Conservation (phyloP, 2,797 vertebrate genomes). For the Uromys caudimaculatus region DNA sequence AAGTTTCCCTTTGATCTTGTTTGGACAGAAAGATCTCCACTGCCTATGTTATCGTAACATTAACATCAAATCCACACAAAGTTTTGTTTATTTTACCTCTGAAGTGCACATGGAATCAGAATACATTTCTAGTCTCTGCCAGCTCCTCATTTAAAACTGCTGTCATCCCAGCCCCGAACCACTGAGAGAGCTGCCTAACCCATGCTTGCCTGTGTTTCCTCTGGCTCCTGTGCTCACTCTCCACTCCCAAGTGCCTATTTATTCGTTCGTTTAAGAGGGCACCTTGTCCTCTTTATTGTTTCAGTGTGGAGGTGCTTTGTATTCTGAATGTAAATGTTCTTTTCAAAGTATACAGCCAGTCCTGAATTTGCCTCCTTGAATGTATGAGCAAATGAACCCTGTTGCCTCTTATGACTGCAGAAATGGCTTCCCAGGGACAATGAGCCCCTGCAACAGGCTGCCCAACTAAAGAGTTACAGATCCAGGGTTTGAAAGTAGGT, state of each 20-base stretch:
- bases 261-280: background rate
- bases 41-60: background rate
- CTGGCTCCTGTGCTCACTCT: background rate
- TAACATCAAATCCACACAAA: background rate
- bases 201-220: background rate
- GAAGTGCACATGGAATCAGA: background rate
- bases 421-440: background rate
- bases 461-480: conserved; percentile 25
- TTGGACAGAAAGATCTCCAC: background rate
- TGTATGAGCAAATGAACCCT: background rate
- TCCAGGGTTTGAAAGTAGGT: background rate
- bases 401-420: background rate
- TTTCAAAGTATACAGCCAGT: conserved; percentile 44
- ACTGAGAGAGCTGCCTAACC: background rate
- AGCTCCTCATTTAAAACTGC: background rate
- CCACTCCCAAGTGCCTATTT: background rate
- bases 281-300: conserved; percentile 25
- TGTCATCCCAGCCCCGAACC: background rate
- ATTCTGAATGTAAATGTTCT: background rate
- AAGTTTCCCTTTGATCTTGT: background rate
- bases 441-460: background rate
- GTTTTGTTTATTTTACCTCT: background rate
- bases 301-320: conserved; percentile 13
- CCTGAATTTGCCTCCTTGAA: conserved; percentile 4
- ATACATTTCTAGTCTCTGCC: background rate